phyloP scores from a whole-genome alignment of 2,888 invertebrate species.

The Pteria penguin region DNA sequence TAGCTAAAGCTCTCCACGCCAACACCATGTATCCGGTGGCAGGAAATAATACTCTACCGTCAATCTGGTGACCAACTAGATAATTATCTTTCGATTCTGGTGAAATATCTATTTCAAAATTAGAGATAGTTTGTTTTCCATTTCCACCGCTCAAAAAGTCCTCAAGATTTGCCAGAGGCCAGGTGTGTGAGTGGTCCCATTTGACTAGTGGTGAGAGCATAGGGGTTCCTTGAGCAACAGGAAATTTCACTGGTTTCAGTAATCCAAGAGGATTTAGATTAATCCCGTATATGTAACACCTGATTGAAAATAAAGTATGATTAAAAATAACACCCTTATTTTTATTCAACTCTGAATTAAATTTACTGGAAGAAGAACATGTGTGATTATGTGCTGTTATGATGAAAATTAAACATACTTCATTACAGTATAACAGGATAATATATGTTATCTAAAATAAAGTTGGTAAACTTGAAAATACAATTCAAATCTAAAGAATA shows the following conservation, averaged over 20 bases:
- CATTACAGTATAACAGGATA: too few relatives aligned
- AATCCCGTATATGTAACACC: slow-evolving; percentile 89
- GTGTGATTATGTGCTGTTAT: too few relatives aligned
- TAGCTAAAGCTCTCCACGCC: slow-evolving; percentile 81
- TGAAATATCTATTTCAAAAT: slow-evolving; percentile 67
- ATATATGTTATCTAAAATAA: too few relatives aligned
- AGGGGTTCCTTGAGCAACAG: slow-evolving; percentile 92
- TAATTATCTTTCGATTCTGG: slow-evolving; percentile 80
- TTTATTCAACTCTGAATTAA: too few relatives aligned
- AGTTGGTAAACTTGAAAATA: too few relatives aligned
- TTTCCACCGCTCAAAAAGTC: slow-evolving; percentile 60
- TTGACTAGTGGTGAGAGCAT: slow-evolving; percentile 89
- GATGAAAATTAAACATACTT: too few relatives aligned
- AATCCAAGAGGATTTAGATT: slow-evolving; percentile 88
- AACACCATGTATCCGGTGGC: slow-evolving; percentile 86
- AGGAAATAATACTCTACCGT: slow-evolving; percentile 93
- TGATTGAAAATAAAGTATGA: slow-evolving; percentile 66
- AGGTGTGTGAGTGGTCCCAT: slow-evolving; percentile 93
- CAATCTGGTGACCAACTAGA: slow-evolving; percentile 90
- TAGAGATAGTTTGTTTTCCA: slow-evolving; percentile 59
- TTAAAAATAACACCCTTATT: too few relatives aligned
- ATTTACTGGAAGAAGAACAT: too few relatives aligned
- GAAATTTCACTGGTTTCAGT: slow-evolving; percentile 87
- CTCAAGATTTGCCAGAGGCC: slow-evolving; percentile 82
- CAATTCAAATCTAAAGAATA: too few relatives aligned